These are phyloP conservation scores for Thunnus albacares DNA, from an alignment of 2,797 vertebrate genomes.

Conservation along the genomic window DNA sequence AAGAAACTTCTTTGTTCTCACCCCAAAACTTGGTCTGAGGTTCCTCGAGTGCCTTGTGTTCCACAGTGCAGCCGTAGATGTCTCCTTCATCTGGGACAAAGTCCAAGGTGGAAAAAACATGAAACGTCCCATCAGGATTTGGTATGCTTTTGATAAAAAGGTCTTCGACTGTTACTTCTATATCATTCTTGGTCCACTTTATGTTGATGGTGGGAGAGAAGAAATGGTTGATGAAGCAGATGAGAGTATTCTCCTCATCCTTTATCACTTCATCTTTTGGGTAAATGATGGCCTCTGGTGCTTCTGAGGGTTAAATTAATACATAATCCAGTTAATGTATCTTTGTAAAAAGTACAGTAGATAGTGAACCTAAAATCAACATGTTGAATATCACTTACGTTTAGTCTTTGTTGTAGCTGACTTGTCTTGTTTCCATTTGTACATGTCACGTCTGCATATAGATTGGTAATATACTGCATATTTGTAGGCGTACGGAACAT, in stretches of 20 bases:
- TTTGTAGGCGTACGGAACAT: not conserved
- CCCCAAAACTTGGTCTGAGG: conserved; percentile 72
- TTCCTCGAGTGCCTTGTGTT: conserved; percentile 32
- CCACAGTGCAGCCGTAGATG: conserved; percentile 61
- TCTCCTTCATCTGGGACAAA: conserved; percentile 53
- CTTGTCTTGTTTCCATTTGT: not conserved
- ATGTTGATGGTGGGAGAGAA: conserved; percentile 78
- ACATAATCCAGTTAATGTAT: no score
- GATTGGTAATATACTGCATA: not conserved
- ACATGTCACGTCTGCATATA: accelerated
- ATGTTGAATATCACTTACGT: conserved; percentile 5
- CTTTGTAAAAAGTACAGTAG: not conserved
- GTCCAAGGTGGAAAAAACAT: conserved; percentile 78
- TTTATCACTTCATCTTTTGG: conserved; percentile 56
- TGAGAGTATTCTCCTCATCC: conserved; percentile 78
- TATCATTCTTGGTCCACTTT: conserved; percentile 70
- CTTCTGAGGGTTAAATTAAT: conserved; percentile 22
- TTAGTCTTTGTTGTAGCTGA: not conserved
- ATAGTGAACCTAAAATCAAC: not conserved
- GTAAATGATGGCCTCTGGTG: conserved; percentile 59
- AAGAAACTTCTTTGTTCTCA: conserved; percentile 53
- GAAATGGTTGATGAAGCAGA: conserved; percentile 81
- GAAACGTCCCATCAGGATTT: conserved; percentile 64
- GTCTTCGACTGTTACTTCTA: conserved; percentile 26
- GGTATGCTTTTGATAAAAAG: conserved; percentile 50